Conservation (phyloP, 2,888 invertebrate species). For the Adelognathus sp. region DNA sequence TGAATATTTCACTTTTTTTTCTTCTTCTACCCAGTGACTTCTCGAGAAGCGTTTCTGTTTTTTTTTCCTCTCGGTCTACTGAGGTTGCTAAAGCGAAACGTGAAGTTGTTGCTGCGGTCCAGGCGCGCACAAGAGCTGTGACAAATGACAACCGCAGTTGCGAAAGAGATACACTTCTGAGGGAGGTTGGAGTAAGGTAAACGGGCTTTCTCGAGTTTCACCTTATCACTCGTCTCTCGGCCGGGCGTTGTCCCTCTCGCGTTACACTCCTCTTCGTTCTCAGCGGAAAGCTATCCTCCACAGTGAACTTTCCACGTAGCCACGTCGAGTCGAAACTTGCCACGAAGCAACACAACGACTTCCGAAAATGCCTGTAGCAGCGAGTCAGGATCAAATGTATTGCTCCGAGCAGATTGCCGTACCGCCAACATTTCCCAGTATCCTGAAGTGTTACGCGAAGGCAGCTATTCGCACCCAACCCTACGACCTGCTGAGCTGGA, state of each 20-base stretch:
- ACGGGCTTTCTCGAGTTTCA: constrained; percentile 54
- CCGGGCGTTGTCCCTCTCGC: constrained; percentile 53
- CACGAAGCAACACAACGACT: background rate
- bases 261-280: constrained; percentile 37
- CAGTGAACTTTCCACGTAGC: constrained; percentile 28
- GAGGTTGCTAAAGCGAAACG: too few relatives aligned
- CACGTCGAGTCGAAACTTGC: background rate
- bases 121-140: constrained; percentile 22
- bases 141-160: too few relatives aligned
- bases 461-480: constrained; percentile 96
- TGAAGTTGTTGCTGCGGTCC: constrained; percentile 19
- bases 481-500: constrained; percentile 91
- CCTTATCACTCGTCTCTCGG: constrained; percentile 52
- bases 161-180: too few relatives aligned
- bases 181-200: constrained; percentile 41
- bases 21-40: too few relatives aligned
- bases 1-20: too few relatives aligned
- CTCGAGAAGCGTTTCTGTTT: too few relatives aligned
- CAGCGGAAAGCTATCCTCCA: constrained; percentile 21
- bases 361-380: constrained; percentile 41
- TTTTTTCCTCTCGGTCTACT: too few relatives aligned
- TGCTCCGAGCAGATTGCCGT: constrained; percentile 92
- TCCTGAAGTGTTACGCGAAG: constrained; percentile 93
- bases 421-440: constrained; percentile 90
- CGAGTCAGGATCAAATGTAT: constrained; percentile 83